Base-by-base conservation (phyloP, 2,797 vertebrate species). In the Acrossocheilus wenchowensis region DNA sequence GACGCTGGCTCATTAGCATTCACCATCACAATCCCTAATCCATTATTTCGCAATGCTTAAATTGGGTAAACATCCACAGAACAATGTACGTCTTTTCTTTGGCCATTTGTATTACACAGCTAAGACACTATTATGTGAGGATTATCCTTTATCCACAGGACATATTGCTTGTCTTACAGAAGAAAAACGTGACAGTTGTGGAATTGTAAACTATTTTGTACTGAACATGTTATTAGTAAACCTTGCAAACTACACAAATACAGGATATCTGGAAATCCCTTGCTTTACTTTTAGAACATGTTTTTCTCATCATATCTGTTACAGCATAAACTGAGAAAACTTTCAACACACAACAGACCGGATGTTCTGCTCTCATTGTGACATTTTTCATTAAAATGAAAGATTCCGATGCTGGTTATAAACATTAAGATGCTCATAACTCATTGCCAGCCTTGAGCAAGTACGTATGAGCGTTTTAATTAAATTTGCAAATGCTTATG, bases 21-120 rank as follows among this genome's bases (percentile, higher is more conserved):
- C 87, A 60, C 23, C 68, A 75, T 86, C 84, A 81, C 78, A 57
- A 48, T 83, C 75, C 41, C 54, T 80, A 86, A 88, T 86, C 84
- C 84, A 34, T 80, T 68, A 71, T 64, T 43, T 86, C n/a, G 10
- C 79, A 72, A 75, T 78, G 83, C 73, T 66, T 43, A 78, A 50
- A 1, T 57, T 60, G 36, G 60, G 48, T 81, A 86, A 83, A 80
- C 84, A 80, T 54, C 30, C 36, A 17, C 74, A 80, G 50, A 84
- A 41, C 60, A 62, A 86, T 66, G 26, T 50, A 15, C 5, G 30
- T 52, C 45, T 64, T 17, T 85, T 41, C 48, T n/a, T 34, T 45
- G 43, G 39, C 64, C 78, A 50, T 86, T 62, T 14, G 43, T 52
- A 75, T 71, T 71, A 21, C 36, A 14, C 62, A 78, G 52, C 57